A percentile compares a stretch with the other conserved stretches of the same genome.
These are phyloP conservation scores for Microctenopoma steveboyesi DNA, from an alignment of 2,797 vertebrate genomes.

Conservation along the genomic window DNA sequence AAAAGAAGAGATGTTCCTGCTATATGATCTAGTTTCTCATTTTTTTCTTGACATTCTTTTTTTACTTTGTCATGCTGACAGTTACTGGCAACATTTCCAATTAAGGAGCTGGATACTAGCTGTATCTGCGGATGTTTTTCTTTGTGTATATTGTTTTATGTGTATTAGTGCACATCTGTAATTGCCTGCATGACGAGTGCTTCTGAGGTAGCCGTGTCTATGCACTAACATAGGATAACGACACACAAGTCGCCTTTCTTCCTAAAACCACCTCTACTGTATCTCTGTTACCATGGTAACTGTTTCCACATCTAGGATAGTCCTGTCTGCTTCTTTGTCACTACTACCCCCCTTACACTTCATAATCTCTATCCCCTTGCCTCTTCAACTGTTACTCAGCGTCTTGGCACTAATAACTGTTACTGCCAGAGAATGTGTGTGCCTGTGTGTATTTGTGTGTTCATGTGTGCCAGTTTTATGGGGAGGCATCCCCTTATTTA, in stretches of 20 bases:
- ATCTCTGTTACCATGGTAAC: slow-evolving; percentile 78
- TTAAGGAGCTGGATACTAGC: background rate
- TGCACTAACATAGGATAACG: slow-evolving; percentile 41
- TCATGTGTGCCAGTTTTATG: slow-evolving; percentile 6
- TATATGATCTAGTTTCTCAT: slow-evolving; percentile 28
- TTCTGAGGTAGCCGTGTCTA: slow-evolving; percentile 17
- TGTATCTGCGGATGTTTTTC: slow-evolving; percentile 17
- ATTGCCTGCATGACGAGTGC: slow-evolving; percentile 5
- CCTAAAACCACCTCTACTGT: slow-evolving; percentile 59
- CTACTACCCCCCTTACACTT: slow-evolving; percentile 26
- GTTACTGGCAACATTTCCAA: slow-evolving; percentile 32
- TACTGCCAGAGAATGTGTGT: background rate
- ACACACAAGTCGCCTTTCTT: slow-evolving; percentile 47
- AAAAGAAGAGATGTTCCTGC: slow-evolving; percentile 10
- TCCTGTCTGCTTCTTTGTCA: slow-evolving; percentile 50
- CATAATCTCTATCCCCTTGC: slow-evolving; percentile 27
- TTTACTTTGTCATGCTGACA: slow-evolving; percentile 36
- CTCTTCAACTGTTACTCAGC: slow-evolving; percentile 43
- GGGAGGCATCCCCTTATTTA: slow-evolving; percentile 41
- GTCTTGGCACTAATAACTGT: slow-evolving; percentile 29
- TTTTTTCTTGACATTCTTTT: background rate
- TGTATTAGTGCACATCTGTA: slow-evolving; percentile 17
- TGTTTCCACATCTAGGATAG: slow-evolving; percentile 60
- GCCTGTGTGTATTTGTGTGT: slow-evolving; percentile 17
- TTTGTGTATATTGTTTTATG: background rate